These are phyloP conservation scores for Agonopterix alstromeriana DNA, from an alignment of 2,888 invertebrate genomes.

Conservation along the genomic window DNA sequence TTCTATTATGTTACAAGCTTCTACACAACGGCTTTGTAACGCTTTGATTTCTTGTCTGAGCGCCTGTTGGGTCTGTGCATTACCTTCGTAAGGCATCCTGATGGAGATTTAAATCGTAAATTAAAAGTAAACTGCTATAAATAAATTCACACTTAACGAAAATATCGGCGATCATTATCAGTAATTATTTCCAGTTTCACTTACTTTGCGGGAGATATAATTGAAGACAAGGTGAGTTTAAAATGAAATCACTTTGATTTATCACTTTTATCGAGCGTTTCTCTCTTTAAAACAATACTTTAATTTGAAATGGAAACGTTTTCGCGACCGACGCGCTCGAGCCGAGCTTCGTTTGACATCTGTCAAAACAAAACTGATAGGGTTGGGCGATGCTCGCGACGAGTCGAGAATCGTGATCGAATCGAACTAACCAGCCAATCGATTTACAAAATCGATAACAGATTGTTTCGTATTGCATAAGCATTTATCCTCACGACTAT, in stretches of 20 bases:
- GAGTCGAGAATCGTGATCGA: background rate
- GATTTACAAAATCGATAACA: background rate
- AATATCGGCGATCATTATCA: no score
- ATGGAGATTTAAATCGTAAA: constrained; percentile 12
- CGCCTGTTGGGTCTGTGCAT: constrained; percentile 32
- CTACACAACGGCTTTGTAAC: constrained; percentile 37
- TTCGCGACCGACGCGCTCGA: background rate
- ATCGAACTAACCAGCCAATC: background rate
- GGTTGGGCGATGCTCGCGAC: background rate
- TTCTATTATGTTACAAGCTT: constrained; percentile 41
- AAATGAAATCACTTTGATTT: no score
- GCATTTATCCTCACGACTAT: no score
- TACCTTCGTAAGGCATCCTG: constrained; percentile 38
- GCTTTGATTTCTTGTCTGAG: constrained; percentile 45
- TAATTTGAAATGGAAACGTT: background rate
- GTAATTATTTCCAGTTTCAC: no score
- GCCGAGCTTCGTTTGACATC: background rate
- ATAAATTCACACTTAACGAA: no score
- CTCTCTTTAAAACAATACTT: no score
- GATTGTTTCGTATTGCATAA: no score
- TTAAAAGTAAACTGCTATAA: background rate
- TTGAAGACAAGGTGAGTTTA: no score
- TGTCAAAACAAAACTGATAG: background rate
- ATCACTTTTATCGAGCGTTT: no score
- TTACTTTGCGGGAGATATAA: no score